Evolutionary conservation across 2,113 vertebrate genomes (phyloP), one percentile per base, ranked within the genome.

Genomic region (Oreotrochilus melanogaster): DNA sequence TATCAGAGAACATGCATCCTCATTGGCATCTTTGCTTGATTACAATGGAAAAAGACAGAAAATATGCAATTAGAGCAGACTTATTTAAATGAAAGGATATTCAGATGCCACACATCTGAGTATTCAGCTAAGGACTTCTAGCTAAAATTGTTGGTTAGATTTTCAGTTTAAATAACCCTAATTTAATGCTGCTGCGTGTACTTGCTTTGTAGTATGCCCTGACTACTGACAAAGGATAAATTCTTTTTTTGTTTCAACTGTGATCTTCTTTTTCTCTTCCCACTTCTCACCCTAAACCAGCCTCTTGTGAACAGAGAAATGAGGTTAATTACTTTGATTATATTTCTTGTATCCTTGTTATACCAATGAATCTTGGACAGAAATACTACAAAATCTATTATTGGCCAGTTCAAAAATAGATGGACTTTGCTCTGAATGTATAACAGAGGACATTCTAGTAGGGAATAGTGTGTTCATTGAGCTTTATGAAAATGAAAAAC

Each of bases 51-150:
- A 30, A 57, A 93, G 89, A 62, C 78, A 86, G 74, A 88, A 96
- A 97, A 84, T 81, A 86, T 86, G 89, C 91, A 95, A 86, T 95
- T 97, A 93, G 91, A 88, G 39, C 35, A 76, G 65, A 64, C 47
- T 92, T 89, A 57, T 12, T 92, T 70, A 86, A 82, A 61, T 70
- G 42, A 37, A 60, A 72, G 73, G 24, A 86, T 78, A 35, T 42
- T 83, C 1, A 1, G 48, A 71, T 80, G 37, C 39, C 39, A 54
- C 50, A 31, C 25, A 37, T 95, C 84, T 56, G 48, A 89, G 42
- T 78, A 69, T 79, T 78, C 43, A 86, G 61, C 83, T 48, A 27
- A 75, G 57, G 22, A 53, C 31, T 88, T 86, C 19, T 53, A 58
- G 64, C 39, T 65, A 58, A 65, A 62, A 88, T 56, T 73, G 13